These are phyloP conservation scores for Carettochelys insculpta DNA, from an alignment of 2,113 vertebrate genomes.

Conservation along the genomic window DNA sequence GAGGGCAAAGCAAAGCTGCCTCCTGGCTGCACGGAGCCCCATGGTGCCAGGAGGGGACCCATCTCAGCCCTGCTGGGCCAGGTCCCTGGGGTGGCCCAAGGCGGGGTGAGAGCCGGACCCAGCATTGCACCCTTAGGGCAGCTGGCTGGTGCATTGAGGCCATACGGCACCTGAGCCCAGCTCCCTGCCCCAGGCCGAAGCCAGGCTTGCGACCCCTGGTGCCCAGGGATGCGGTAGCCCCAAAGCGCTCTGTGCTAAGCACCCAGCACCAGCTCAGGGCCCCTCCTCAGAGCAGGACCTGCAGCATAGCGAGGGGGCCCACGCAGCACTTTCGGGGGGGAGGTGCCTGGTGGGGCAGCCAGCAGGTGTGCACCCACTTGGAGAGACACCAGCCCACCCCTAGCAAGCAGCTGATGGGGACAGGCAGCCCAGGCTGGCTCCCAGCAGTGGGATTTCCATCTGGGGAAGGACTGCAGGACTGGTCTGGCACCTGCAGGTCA, in stretches of 20 bases:
- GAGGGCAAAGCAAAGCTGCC: not conserved
- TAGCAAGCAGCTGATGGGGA: too few species aligned
- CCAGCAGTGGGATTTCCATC: too few species aligned
- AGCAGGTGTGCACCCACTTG: too few species aligned
- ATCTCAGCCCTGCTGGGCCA: not conserved
- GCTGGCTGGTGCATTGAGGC: too few species aligned
- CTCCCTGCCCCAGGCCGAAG: not conserved
- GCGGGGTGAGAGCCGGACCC: not conserved
- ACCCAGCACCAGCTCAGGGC: too few species aligned
- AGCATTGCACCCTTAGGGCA: too few species aligned
- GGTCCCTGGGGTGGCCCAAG: not conserved
- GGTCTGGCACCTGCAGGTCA: not conserved
- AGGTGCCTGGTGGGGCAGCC: too few species aligned
- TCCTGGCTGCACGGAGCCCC: not conserved
- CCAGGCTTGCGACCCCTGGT: not conserved
- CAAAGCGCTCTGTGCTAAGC: not conserved
- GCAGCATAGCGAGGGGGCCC: too few species aligned
- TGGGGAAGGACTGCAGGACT: not conserved
- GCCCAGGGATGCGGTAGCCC: fast-evolving
- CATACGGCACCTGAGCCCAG: not conserved
- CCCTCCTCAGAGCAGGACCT: too few species aligned
- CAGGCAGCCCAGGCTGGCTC: too few species aligned
- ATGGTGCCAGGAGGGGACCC: not conserved
- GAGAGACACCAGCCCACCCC: too few species aligned
- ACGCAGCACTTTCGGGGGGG: too few species aligned